Base-by-base conservation (phyloP, 2,888 invertebrate genomes). In the Pherbina coryleti region DNA sequence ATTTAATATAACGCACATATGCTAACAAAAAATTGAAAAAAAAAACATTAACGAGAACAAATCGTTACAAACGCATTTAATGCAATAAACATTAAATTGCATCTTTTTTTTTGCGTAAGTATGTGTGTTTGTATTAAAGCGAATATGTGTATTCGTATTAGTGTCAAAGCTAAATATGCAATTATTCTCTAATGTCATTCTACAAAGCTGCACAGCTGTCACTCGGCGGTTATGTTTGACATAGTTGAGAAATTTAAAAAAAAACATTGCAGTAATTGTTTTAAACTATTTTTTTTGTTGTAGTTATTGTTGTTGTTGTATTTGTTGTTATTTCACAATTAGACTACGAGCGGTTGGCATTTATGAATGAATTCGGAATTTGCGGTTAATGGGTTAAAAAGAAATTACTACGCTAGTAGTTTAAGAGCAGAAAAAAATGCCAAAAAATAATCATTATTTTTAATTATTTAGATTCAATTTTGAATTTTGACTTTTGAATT, bases 301-400 rank as follows among this genome's bases (percentile, higher is more conserved):
- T 66, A 17, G 11, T 64, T 64, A 14, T 64, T 64, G 34, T 31
- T 31, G 28, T 17, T 34, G 31, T 11, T 53, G 51, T 51, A 17
- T 7, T 70, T 51, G 34, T 66, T 66, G n/a, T 51, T 55, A 34
- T 31, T 55, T 4, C 11, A 17, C 70, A 55, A 19, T 67, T n/a
- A 67, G 67, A n/a, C 37, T 25, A 51, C 53, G 31, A 53, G 67
- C 17, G 8, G 55, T 31, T 53, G 31, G 31, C n/a, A 53, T 53
- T 53, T 71, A 70, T 55, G 70, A 71, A 71, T 71, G 70, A 71
- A 71, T 19, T 34, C 11, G 9, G 34, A 25, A 31, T 28, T 55
- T 9, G 70, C 2, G 55, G 70, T 71, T 71, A 55, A 17, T 53
- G 34, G 53, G 34, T 71, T 34, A 55, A 28, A 55, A 19, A 71